phyloP scores from a whole-genome alignment of 2,888 invertebrate genomes.

The Blomia tropicalis region DNA sequence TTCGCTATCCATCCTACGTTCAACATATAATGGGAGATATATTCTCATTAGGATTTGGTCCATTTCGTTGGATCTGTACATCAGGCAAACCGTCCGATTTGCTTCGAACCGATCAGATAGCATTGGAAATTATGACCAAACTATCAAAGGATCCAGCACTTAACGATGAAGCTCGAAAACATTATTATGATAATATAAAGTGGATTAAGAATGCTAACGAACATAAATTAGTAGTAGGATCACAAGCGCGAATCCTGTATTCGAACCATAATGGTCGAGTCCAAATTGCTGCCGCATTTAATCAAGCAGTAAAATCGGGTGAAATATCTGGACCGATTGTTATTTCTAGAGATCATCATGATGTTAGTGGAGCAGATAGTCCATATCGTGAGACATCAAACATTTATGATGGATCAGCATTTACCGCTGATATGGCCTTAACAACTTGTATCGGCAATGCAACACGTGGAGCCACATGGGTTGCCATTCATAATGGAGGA shows the following conservation, averaged over 20 bases:
- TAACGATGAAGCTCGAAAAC: slow-evolving; percentile 36
- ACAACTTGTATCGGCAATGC: slow-evolving; percentile 46
- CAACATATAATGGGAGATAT: slow-evolving; percentile 51
- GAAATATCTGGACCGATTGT: slow-evolving; percentile 41
- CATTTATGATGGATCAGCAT: slow-evolving; percentile 45
- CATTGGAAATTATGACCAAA: slow-evolving; percentile 39
- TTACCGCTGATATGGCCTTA: slow-evolving; percentile 47
- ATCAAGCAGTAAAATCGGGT: slow-evolving; percentile 40
- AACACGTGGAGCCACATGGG: slow-evolving; percentile 48
- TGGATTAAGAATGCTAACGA: slow-evolving; percentile 45
- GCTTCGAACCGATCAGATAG: slow-evolving; percentile 42
- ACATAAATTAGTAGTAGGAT: slow-evolving; percentile 44
- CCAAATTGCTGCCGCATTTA: slow-evolving; percentile 43
- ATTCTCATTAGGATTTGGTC: slow-evolving; percentile 49
- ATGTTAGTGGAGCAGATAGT: slow-evolving; percentile 48
- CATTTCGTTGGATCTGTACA: slow-evolving; percentile 48
- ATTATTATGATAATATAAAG: slow-evolving; percentile 44
- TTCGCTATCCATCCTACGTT: slow-evolving; percentile 47
- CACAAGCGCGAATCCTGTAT: slow-evolving; percentile 45
- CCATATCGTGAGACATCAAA: slow-evolving; percentile 49
- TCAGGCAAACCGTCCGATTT: slow-evolving; percentile 42
- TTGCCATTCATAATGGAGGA: slow-evolving; percentile 45
- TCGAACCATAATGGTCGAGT: slow-evolving; percentile 43
- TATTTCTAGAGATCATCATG: slow-evolving; percentile 47
- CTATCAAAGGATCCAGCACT: slow-evolving; percentile 33